Percentiles rank a stretch among this genome's conserved stretches.
These are phyloP conservation scores for Tetranychus truncatus DNA, from an alignment of 2,888 invertebrate species.

Conservation along the genomic window DNA sequence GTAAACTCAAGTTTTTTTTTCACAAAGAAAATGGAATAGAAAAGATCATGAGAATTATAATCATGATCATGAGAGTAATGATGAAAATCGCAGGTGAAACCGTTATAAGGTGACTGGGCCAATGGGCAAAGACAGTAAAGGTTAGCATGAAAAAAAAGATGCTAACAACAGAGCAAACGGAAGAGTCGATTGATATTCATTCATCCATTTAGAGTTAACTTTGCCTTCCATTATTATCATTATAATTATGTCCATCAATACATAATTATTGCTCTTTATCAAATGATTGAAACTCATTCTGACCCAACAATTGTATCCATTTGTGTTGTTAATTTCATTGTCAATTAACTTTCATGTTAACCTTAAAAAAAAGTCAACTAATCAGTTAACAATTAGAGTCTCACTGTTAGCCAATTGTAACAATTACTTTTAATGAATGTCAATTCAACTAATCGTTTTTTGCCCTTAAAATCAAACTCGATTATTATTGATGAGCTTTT, in stretches of 20 bases:
- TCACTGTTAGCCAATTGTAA: not conserved
- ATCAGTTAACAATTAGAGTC: not conserved
- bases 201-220: not conserved
- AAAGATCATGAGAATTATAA: not conserved
- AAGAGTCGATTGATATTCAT: not conserved
- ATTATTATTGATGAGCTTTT: not conserved
- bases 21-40: not conserved
- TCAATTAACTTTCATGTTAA: not conserved
- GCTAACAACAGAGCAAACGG: not conserved
- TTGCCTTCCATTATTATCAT: not conserved
- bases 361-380: not conserved
- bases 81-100: not conserved
- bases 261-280: not conserved
- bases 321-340: not conserved
- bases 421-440: not conserved
- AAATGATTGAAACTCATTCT: not conserved
- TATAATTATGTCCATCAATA: not conserved
- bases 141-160: not conserved
- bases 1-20: not conserved
- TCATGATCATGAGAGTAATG: not conserved
- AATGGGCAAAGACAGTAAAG: not conserved
- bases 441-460: not conserved
- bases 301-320: not conserved
- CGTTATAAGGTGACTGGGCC: conserved; percentile 1
- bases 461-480: not conserved